A percentile compares a stretch with the other conserved stretches of the same genome.
Evolutionary conservation across 1,140 invertebrate genomes (phyloP).

Genomic region (Aphelenchoides avenae): DNA sequence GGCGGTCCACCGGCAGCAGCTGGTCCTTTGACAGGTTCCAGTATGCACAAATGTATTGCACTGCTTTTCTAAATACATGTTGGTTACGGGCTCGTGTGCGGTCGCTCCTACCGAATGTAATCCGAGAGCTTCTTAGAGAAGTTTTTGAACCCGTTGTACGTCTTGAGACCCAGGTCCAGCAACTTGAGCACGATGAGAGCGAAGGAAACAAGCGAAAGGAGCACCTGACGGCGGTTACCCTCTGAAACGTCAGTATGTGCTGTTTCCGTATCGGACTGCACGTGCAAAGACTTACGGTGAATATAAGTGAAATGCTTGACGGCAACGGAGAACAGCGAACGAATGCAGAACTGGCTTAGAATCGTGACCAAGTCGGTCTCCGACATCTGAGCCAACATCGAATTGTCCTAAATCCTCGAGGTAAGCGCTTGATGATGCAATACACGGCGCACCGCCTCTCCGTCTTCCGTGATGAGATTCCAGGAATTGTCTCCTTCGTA

Average conservation of each 20-base stretch:
- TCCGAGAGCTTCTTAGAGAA: conserved; percentile 33
- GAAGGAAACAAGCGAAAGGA: conserved; percentile 38
- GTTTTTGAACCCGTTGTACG: conserved; percentile 33
- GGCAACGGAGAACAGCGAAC: conserved; percentile 26
- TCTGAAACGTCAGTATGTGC: conserved; percentile 19
- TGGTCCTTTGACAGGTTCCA: conserved; percentile 29
- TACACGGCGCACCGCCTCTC: conserved; percentile 21
- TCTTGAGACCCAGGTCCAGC: conserved; percentile 35
- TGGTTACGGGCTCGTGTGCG: background rate
- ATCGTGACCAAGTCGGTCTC: conserved; percentile 31
- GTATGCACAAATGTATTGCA: conserved; percentile 29
- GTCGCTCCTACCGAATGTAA: conserved; percentile 14
- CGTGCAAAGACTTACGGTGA: conserved; percentile 22
- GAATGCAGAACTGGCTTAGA: conserved; percentile 29
- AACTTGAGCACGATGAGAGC: conserved; percentile 34
- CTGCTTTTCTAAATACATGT: conserved; percentile 18
- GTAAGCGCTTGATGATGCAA: background rate
- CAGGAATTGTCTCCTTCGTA: conserved; percentile 39
- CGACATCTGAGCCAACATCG: conserved; percentile 20
- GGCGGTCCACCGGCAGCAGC: background rate
- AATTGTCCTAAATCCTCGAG: conserved; percentile 22
- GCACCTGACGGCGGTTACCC: conserved; percentile 17
- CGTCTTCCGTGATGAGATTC: conserved; percentile 38
- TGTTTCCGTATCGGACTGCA: background rate
- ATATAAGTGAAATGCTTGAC: conserved; percentile 33